Evolutionary conservation across 2,888 invertebrate genomes (phyloP), one percentile per base, ranked within the genome.

Genomic region (Eulithis testata): DNA sequence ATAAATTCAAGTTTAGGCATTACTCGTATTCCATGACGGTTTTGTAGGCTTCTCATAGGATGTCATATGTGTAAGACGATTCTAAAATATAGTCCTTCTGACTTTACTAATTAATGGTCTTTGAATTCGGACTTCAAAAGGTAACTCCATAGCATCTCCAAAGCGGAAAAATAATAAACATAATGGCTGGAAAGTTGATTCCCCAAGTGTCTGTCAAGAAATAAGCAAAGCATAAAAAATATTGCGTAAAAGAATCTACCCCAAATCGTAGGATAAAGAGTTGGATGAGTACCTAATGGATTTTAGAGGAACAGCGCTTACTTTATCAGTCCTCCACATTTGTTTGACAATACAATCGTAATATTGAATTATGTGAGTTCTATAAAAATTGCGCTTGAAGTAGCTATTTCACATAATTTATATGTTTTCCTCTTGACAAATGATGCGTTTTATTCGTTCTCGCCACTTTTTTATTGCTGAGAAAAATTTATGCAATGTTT

Each of bases 351-450:
- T 76, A 76, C 72, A 72, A 64, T 73, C 74, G 79, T 87, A 81
- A 82, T 83, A 82, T 84, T 83, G 83, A 88, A 85, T 85, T 81
- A 78, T 72, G 74, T 75, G 76, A 80, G 81, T 79, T 80, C 79
- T 76, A 81, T 80, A 83, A 84, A 83, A 83, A 85, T 84, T 79
- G 77, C 73, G 72, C 77, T 81, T 76, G 71, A 83, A 86, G 84
- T 81, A 76, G 81, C 80, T 82, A 78, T 84, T 85, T 78, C 71
- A 79, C 69, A 76, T 78, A 85, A 89, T 88, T 88, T 89, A 89
- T 90, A 84, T 88, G 88, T 88, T 89, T 86, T 88, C 83, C 82
- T 72, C 76, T 73, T 75, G 78, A 75, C 77, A 77, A 85, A 82
- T 81, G 81, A 83, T 81, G 82, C 80, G 80, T 84, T 87, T 85